A percentile compares a stretch with the other conserved stretches of the same genome.
phyloP scores from a whole-genome alignment of 92 coral and sea anemone species.

The Porites lobata region DNA sequence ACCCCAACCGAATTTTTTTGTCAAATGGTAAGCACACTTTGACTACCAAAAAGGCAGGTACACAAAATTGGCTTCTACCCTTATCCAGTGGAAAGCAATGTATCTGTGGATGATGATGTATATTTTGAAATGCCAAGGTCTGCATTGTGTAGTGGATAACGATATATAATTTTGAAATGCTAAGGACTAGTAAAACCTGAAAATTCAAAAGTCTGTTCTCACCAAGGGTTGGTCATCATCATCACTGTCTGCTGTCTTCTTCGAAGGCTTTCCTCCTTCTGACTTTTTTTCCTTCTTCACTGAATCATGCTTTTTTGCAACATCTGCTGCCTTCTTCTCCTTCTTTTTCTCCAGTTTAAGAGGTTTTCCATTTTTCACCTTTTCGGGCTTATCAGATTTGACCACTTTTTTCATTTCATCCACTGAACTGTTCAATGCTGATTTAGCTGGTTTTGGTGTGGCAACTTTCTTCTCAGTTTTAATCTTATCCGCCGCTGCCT shows the following conservation, averaged over 20 bases:
- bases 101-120: too few relatives aligned
- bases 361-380: conserved; percentile 54
- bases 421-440: conserved; percentile 28
- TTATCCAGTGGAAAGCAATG: too few relatives aligned
- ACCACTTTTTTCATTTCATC: conserved; percentile 20
- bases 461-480: conserved; percentile 31
- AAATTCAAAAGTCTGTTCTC: background rate
- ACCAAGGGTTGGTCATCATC: conserved; percentile 81
- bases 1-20: too few relatives aligned
- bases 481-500: background rate
- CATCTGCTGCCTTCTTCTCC: conserved; percentile 18
- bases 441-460: conserved; percentile 33
- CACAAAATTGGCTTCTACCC: too few relatives aligned
- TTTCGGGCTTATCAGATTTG: conserved; percentile 50
- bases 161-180: too few relatives aligned
- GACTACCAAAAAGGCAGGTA: too few relatives aligned
- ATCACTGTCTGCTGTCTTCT: conserved; percentile 67
- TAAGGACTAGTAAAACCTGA: background rate
- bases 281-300: conserved; percentile 47
- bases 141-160: too few relatives aligned
- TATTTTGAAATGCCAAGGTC: too few relatives aligned
- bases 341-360: conserved; percentile 48
- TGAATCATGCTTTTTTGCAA: conserved; percentile 16
- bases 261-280: conserved; percentile 17
- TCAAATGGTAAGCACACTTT: too few relatives aligned